Evolutionary conservation across 1,140 invertebrate genomes (phyloP), one percentile per base, ranked within the genome.

Genomic region (Ips typographus): DNA sequence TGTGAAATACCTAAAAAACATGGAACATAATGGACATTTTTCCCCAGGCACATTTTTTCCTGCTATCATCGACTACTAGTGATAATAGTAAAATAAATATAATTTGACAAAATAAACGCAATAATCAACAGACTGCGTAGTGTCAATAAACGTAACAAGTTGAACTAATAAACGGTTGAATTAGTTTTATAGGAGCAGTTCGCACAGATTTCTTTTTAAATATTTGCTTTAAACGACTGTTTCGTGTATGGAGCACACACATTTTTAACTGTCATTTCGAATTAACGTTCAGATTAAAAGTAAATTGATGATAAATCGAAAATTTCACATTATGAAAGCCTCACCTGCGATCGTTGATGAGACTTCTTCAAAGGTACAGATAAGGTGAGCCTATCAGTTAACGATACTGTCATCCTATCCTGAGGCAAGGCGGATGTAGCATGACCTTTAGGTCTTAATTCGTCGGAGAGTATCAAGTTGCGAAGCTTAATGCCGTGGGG

Each of bases 401-500:
- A 36, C 38, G 70, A 72, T 8, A 65, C 47, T 0, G 61, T 60
- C 65, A 73, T 71, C 88, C 90, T 78, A 85, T 86, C 65, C 41
- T 51, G 37, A 8, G 79, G 65, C 78, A 77, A 40, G 75, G 73
- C n/a, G 44, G 73, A 68, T 44, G 44, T 67, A 36, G 71, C 62
- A 61, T 76, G 75, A 65, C 70, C 67, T 53, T 76, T 64, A 4
- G 83, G 89, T 86, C 92, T 88, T 36, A 95, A 84, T 82, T 95
- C 91, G 79, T 95, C 94, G 39, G 91, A 92, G 2, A 96, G 82
- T 76, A 97, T 96, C 68, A 94, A 87, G 81, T 94, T 92, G 77
- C 90, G 91, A 71, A 96, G 82, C 83, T 94, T 94, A 65, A 91
- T 88, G 71, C 93, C 93, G 77, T 91, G 90, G 49, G 93, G 93